Base-by-base conservation (phyloP, 92 coral and sea anemone species). In the Anthopleura xanthogrammica region DNA sequence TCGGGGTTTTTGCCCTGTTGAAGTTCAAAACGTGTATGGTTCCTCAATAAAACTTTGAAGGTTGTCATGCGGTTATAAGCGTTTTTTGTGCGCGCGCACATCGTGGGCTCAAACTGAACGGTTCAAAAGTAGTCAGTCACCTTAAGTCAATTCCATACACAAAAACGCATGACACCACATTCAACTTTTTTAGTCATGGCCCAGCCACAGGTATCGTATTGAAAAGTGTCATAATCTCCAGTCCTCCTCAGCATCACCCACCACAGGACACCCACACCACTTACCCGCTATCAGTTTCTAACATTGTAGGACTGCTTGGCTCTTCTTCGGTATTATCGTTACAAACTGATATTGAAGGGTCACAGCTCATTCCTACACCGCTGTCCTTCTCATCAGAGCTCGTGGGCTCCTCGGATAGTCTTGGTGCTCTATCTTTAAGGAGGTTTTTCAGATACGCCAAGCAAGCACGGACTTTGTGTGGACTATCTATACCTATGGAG, bases 321-420 rank as follows among this genome's bases (percentile, higher is more conserved):
- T 70, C 83, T 4, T 68, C 77, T 43, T 89, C 89, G 57, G 86
- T 85, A 79, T 81, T 64, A 74, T 56, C 64, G 13, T 58, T 58
- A 62, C 29, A 5, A 13, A 12, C 42, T 23, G 87, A 76, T 52
- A 89, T 77, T 16, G 82, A 14, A 19, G 75, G 79, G n/a, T 77
- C 84, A 76, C 86, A 86, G 60, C 64, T 77, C 72, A 84, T 76
- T 66, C 90, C 91, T 41, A 91, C 83, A 2, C 94, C 94, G 48
- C 94, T 91, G 83, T 91, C 94, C 24, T 76, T 76, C 16, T 91
- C 94, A 23, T 88, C 88, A 20, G 79, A 56, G 70, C 80, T 79
- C 6, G 71, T 79, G 60, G 83, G 60, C 76, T 84, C 87, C 41
- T 72, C 77, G 0, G 42, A 57, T 16, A 52, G 60, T 19, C 83